Conservation (phyloP, 2,113 vertebrate species). For the Lasiurus borealis region DNA sequence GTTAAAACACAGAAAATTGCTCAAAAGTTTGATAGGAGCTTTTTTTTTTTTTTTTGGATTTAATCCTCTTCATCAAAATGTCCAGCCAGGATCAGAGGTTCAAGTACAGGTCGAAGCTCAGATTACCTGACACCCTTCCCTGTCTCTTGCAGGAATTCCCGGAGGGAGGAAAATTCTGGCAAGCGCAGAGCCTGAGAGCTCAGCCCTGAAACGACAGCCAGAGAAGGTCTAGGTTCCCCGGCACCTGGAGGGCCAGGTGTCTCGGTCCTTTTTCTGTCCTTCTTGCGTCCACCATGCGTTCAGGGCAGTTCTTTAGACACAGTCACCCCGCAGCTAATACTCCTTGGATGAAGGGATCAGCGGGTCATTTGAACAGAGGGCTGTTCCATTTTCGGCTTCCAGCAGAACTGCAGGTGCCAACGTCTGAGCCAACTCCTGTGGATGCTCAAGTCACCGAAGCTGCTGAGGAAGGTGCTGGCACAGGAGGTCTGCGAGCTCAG, state of each 20-base stretch:
- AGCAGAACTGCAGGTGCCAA: not conserved
- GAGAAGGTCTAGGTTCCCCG: not conserved
- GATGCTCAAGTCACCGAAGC: not conserved
- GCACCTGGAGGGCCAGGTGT: not conserved
- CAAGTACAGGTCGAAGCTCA: not conserved
- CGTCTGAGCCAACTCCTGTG: not conserved
- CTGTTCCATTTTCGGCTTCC: not conserved
- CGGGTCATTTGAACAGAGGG: not conserved
- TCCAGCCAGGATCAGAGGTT: not conserved
- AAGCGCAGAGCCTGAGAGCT: not conserved
- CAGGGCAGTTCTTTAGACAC: not conserved
- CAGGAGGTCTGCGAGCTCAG: not conserved
- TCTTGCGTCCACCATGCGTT: not conserved
- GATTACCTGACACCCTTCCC: too few relatives aligned
- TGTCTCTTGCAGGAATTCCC: not conserved
- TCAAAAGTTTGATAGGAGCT: not conserved
- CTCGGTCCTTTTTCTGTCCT: not conserved
- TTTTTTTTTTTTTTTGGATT: conserved; percentile 12
- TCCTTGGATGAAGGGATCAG: not conserved
- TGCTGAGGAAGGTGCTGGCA: conserved; percentile 5
- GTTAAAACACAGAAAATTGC: not conserved
- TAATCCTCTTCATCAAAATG: not conserved
- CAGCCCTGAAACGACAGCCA: not conserved
- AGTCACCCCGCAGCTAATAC: not conserved
- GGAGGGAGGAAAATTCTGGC: not conserved